phyloP scores from a whole-genome alignment of 2,113 vertebrate species.

The Oryzias woworae region DNA sequence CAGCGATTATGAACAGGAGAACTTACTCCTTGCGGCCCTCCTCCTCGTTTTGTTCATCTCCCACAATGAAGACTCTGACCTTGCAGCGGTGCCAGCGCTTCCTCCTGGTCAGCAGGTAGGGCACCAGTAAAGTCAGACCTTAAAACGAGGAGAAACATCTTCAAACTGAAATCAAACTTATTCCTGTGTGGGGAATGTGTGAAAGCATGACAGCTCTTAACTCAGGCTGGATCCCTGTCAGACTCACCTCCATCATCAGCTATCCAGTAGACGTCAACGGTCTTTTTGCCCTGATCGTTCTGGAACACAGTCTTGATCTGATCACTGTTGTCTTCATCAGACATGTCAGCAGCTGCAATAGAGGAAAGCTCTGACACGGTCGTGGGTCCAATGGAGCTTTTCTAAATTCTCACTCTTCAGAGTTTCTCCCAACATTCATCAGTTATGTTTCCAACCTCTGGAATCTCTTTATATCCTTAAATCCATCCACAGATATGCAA shows the following conservation, averaged over 20 bases:
- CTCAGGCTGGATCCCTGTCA: neutral
- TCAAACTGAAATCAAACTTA: neutral
- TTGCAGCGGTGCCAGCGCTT: constrained; percentile 72
- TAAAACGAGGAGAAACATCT: neutral
- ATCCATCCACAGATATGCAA: neutral
- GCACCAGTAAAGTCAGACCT: constrained; percentile 82
- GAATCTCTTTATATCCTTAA: no score
- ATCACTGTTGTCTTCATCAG: constrained; percentile 20
- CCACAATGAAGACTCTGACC: constrained; percentile 76
- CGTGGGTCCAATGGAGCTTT: no score
- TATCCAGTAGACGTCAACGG: constrained; percentile 80
- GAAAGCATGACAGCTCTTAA: neutral
- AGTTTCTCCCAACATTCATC: no score
- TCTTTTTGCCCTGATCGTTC: constrained; percentile 71
- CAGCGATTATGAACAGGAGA: neutral
- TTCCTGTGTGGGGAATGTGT: neutral
- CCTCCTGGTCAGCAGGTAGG: constrained; percentile 76
- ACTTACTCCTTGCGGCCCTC: constrained; percentile 74
- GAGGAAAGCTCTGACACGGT: neutral
- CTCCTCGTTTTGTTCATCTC: constrained; percentile 70
- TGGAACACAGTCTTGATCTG: constrained; percentile 73
- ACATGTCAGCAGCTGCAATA: constrained; percentile 22
- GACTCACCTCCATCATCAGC: constrained; percentile 77
- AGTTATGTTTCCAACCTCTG: no score
- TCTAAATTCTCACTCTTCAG: no score